These are phyloP conservation scores for Nettapus auritus DNA, from an alignment of 2,113 vertebrate species.

Conservation along the genomic window DNA sequence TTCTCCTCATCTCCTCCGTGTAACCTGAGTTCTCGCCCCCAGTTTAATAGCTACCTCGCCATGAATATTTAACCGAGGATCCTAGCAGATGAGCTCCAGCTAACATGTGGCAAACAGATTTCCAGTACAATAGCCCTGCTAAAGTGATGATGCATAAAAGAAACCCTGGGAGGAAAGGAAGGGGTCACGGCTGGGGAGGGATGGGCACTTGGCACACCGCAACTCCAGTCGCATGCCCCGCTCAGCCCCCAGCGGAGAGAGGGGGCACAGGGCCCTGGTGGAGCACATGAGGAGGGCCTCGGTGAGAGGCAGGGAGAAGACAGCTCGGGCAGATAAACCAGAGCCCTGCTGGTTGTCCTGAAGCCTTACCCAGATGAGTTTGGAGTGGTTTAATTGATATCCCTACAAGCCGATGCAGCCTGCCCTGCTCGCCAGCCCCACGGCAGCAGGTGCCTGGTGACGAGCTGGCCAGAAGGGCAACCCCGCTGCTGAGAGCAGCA, in stretches of 20 bases:
- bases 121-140: slow-evolving; percentile 54
- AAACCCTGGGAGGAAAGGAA: slow-evolving; percentile 12
- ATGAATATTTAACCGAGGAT: slow-evolving; percentile 75
- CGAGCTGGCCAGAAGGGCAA: too few relatives aligned
- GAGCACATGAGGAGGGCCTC: not conserved
- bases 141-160: slow-evolving; percentile 20
- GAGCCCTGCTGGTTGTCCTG: not conserved
- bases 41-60: slow-evolving; percentile 27
- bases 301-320: not conserved
- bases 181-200: not conserved
- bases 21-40: slow-evolving; percentile 49
- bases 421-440: not conserved
- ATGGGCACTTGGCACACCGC: not conserved
- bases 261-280: not conserved
- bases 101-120: slow-evolving; percentile 76
- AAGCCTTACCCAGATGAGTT: not conserved
- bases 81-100: slow-evolving; percentile 39
- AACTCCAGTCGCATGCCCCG: not conserved
- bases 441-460: accelerated
- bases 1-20: slow-evolving; percentile 30
- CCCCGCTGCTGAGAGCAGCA: not conserved
- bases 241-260: not conserved
- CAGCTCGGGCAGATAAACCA: not conserved
- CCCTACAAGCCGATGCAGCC: not conserved
- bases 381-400: not conserved